These are phyloP conservation scores for Lota lota DNA, from an alignment of 2,113 vertebrate species.

Conservation along the genomic window DNA sequence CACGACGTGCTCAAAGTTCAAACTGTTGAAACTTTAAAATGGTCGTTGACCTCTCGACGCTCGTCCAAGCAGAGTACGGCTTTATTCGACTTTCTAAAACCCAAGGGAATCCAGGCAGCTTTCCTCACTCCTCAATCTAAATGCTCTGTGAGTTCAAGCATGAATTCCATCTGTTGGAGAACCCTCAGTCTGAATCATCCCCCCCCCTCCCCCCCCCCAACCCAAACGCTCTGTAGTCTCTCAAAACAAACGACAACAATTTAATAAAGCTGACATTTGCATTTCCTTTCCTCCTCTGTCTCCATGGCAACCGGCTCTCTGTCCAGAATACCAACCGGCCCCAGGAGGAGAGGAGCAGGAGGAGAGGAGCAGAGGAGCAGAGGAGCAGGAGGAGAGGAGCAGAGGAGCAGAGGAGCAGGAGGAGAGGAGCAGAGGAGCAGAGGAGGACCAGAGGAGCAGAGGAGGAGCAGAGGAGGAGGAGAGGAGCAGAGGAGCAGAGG, in stretches of 20 bases:
- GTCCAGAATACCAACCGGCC: slow-evolving; percentile 68
- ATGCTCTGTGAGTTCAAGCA: no score
- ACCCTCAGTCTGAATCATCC: neutral
- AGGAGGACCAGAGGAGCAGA: no score
- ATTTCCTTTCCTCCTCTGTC: slow-evolving; percentile 64
- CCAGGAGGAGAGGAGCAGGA: slow-evolving; percentile 8
- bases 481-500: neutral
- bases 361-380: slow-evolving; percentile 1
- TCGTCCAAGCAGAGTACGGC: no score
- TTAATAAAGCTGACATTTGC: slow-evolving; percentile 65
- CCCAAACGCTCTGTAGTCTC: slow-evolving; percentile 21
- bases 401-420: slow-evolving; percentile 22
- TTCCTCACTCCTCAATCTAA: no score
- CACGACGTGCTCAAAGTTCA: no score
- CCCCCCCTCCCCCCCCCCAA: slow-evolving; percentile 28
- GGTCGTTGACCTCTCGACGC: no score
- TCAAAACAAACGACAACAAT: slow-evolving; percentile 50
- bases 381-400: slow-evolving; percentile 21
- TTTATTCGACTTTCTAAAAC: no score
- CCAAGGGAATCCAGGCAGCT: no score
- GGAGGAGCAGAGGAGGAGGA: neutral
- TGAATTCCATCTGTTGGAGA: neutral
- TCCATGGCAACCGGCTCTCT: slow-evolving; percentile 64
- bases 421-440: no score
- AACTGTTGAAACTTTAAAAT: no score